A percentile compares a stretch with the other conserved stretches of the same genome.
These are phyloP conservation scores for Bubo blakistoni DNA, from an alignment of 2,113 vertebrate species.

Conservation along the genomic window DNA sequence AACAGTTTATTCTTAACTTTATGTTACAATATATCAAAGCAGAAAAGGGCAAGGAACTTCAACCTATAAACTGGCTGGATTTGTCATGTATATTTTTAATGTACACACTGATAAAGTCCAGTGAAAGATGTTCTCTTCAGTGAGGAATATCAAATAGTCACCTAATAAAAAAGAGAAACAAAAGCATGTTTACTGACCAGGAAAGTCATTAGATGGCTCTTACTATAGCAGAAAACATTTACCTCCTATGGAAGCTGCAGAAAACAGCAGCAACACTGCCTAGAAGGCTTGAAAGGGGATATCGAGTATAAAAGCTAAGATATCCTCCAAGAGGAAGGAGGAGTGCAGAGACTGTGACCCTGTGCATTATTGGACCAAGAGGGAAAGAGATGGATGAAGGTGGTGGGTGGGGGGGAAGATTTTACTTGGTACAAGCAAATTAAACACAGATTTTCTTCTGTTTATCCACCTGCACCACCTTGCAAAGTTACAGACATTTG, in stretches of 20 bases:
- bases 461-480: neutral
- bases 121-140: neutral
- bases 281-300: neutral
- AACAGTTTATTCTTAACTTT: neutral
- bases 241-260: neutral
- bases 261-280: neutral
- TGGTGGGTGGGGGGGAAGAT: accelerated
- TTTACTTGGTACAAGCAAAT: neutral
- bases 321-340: neutral
- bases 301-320: neutral
- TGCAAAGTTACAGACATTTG: neutral
- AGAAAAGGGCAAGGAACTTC: neutral
- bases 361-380: neutral
- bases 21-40: neutral
- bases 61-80: neutral
- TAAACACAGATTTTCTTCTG: neutral
- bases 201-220: neutral
- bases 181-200: neutral
- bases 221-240: neutral
- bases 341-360: neutral
- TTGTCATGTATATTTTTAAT: neutral
- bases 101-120: neutral
- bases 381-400: neutral
- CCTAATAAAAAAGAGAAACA: neutral
- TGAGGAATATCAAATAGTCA: neutral